These are phyloP conservation scores for Xylota segnis DNA, from an alignment of 2,888 invertebrate species.

Conservation along the genomic window DNA sequence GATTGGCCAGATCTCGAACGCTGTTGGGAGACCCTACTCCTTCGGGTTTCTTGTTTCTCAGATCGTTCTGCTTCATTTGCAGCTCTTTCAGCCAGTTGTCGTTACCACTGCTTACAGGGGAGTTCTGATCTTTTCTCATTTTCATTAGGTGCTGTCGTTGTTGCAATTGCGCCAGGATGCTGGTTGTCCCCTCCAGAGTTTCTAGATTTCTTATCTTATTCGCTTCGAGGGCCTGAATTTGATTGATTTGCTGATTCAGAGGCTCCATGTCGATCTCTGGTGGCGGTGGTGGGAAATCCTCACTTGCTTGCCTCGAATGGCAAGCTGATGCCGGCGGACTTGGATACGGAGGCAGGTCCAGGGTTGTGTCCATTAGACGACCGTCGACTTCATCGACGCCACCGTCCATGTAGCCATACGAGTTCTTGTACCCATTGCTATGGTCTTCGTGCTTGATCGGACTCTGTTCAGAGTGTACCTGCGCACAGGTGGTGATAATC, in stretches of 20 bases:
- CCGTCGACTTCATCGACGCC: slow-evolving; percentile 88
- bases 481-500: slow-evolving; percentile 92
- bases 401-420: slow-evolving; percentile 84
- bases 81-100: slow-evolving; percentile 90
- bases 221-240: slow-evolving; percentile 84
- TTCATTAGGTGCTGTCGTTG: slow-evolving; percentile 87
- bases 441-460: slow-evolving; percentile 86
- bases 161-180: slow-evolving; percentile 88
- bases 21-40: slow-evolving; percentile 67
- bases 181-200: slow-evolving; percentile 84
- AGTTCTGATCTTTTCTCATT: slow-evolving; percentile 84
- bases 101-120: slow-evolving; percentile 51
- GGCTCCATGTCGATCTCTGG: slow-evolving; percentile 89
- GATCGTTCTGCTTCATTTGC: slow-evolving; percentile 91
- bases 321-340: slow-evolving; percentile 90
- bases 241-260: slow-evolving; percentile 87
- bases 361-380: slow-evolving; percentile 80
- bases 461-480: slow-evolving; percentile 93
- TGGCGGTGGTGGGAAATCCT: slow-evolving; percentile 95
- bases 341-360: slow-evolving; percentile 92
- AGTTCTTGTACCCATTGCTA: slow-evolving; percentile 52
- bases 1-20: slow-evolving; percentile 92
- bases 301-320: slow-evolving; percentile 94
- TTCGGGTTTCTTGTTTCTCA: slow-evolving; percentile 84
- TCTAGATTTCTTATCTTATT: slow-evolving; percentile 83